Evolutionary conservation across 2,113 vertebrate genomes (phyloP).

Genomic region (Zosterops hypoxanthus): DNA sequence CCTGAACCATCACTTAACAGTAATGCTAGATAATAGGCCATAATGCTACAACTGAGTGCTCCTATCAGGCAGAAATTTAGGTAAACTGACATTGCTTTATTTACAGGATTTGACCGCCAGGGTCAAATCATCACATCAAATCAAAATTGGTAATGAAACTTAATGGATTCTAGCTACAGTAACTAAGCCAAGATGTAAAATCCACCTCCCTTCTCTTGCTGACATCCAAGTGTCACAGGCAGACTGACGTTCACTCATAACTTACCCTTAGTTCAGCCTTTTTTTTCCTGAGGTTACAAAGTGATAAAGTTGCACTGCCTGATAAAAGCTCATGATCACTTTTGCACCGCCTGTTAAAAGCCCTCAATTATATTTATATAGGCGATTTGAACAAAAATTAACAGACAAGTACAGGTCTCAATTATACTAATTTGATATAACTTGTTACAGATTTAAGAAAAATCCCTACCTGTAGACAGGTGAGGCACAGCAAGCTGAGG

Average conservation of each 20-base stretch:
- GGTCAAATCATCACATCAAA: constrained; percentile 38
- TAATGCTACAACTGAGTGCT: background rate
- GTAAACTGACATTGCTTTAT: background rate
- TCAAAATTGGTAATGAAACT: constrained; percentile 16
- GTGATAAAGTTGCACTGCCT: background rate
- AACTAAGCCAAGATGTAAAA: background rate
- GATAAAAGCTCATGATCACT: background rate
- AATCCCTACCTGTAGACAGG: background rate
- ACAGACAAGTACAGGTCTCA: background rate
- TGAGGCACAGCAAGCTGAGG: background rate
- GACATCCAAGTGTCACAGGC: background rate
- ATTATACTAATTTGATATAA: background rate
- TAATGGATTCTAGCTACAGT: background rate
- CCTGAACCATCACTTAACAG: background rate
- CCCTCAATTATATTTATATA: background rate
- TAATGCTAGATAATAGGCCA: constrained; percentile 40
- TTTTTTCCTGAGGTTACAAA: background rate
- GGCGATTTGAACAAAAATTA: background rate
- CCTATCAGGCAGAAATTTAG: constrained; percentile 12
- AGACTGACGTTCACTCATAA: background rate
- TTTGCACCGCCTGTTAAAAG: background rate
- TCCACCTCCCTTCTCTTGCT: background rate
- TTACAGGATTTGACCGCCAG: constrained; percentile 2
- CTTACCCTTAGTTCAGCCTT: background rate
- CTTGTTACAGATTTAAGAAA: background rate